Evolutionary conservation across 2,113 vertebrate species (phyloP).

Genomic region (Chaetorhynchus papuensis): DNA sequence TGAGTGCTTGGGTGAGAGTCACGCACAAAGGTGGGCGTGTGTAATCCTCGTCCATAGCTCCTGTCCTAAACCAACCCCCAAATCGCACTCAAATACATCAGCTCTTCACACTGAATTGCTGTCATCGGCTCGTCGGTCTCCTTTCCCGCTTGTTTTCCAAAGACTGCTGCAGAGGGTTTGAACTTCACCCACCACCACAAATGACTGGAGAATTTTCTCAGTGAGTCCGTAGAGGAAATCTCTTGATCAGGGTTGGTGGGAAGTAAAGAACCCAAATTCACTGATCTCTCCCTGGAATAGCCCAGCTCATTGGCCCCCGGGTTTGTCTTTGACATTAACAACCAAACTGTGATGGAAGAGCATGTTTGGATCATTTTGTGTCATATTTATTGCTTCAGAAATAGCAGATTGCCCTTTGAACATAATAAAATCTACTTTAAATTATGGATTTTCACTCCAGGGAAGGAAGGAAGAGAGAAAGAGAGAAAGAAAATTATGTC

Average conservation of each 20-base stretch:
- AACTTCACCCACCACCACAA: background rate
- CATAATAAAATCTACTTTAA: background rate
- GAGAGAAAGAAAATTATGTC: accelerated
- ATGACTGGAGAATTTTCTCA: background rate
- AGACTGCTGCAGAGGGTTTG: background rate
- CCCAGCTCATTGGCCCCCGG: background rate
- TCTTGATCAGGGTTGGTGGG: background rate
- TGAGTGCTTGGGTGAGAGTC: background rate
- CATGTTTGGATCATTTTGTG: background rate
- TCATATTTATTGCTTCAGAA: background rate
- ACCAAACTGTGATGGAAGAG: background rate
- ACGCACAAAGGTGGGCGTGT: background rate
- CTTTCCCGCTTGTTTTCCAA: background rate
- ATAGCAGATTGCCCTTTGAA: background rate
- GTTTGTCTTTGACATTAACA: background rate
- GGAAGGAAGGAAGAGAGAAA: accelerated
- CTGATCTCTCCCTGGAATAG: background rate
- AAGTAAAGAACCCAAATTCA: background rate
- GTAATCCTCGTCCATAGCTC: accelerated
- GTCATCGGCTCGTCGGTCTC: accelerated
- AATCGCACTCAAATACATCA: background rate
- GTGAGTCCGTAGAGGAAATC: background rate
- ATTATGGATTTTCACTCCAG: background rate
- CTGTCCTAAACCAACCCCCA: background rate
- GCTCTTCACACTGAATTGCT: too few relatives aligned